Base-by-base conservation (phyloP, 2,113 vertebrate species). In the Grantiella picta region DNA sequence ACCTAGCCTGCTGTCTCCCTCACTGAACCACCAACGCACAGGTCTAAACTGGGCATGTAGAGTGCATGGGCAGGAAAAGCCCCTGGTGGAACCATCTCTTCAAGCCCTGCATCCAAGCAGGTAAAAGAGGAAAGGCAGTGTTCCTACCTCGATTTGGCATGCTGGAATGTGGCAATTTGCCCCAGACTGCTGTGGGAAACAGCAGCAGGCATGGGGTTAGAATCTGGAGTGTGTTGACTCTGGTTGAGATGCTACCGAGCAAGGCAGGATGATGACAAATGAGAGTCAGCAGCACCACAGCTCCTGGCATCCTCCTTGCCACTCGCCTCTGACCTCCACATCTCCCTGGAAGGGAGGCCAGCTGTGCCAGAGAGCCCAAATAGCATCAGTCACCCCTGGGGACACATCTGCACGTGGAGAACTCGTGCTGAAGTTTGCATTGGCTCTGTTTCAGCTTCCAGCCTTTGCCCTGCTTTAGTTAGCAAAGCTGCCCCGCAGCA, bases 21-120 rank as follows among this genome's bases (percentile, higher is more conserved):
- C 1, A 2, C n/a, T 57, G 50, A 50, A 57, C n/a, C 21, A 36
- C 27, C 38, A 42, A 11, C 0, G 0, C 38, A 14, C 4, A 7
- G 71, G 36, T 61, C 71, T 66, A 29, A 75, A 50, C 60, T 23
- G 24, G 33, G 40, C 54, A 22, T 18, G 16, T 50, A 38, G 47
- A 15, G 5, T 6, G 19, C 0, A 4, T 44, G 52, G 77, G 24
- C 16, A 33, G 68, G 31, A 22, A 42, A 57, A 38, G 63, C 11
- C 20, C 28, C 63, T 50, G 2, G 0, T 40, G 49, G 38, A 75
- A 40, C 52, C 3, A 0, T 45, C 29, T 66, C 52, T 79, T 45
- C 45, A 35, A 25, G 12, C 11, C 22, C 16, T 8, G 6, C 24
- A 44, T 47, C 38, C 0, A 5, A 60, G 29, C 17, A n/a, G 50